Evolutionary conservation across 2,888 invertebrate genomes (phyloP).

Genomic region (Ornithoptera alexandrae): DNA sequence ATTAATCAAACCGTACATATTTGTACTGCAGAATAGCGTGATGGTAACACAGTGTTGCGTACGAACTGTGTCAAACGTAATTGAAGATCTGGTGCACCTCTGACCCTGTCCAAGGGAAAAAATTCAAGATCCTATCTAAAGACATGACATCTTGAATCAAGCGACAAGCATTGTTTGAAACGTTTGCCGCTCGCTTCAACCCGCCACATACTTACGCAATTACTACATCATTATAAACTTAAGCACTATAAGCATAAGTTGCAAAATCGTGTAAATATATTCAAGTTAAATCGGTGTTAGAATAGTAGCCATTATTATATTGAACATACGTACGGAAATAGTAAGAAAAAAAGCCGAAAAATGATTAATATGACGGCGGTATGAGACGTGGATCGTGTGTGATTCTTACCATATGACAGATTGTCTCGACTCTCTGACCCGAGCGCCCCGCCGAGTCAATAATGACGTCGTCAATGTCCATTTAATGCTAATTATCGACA

Average conservation of each 20-base stretch:
- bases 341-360: slow-evolving; percentile 72
- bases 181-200: slow-evolving; percentile 51
- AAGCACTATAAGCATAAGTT: slow-evolving; percentile 33
- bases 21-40: slow-evolving; percentile 44
- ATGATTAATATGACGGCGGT: slow-evolving; percentile 77
- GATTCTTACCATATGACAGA: slow-evolving; percentile 79
- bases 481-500: slow-evolving; percentile 45
- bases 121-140: slow-evolving; percentile 69
- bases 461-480: slow-evolving; percentile 62
- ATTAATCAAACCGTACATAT: slow-evolving; percentile 54
- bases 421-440: slow-evolving; percentile 77
- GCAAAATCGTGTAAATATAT: slow-evolving; percentile 12
- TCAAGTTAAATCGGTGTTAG: slow-evolving; percentile 53
- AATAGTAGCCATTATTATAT: slow-evolving; percentile 72
- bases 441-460: slow-evolving; percentile 72
- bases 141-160: slow-evolving; percentile 76
- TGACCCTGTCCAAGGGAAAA: slow-evolving; percentile 69
- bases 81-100: slow-evolving; percentile 67
- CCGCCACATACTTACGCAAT: slow-evolving; percentile 36
- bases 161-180: slow-evolving; percentile 73
- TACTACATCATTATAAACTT: slow-evolving; percentile 34
- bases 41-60: slow-evolving; percentile 41
- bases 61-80: slow-evolving; percentile 69
- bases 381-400: slow-evolving; percentile 66
- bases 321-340: slow-evolving; percentile 74